A percentile compares a stretch with the other conserved stretches of the same genome.
Conservation (phyloP, 2,797 vertebrate species). For the Smutsia temminckii region DNA sequence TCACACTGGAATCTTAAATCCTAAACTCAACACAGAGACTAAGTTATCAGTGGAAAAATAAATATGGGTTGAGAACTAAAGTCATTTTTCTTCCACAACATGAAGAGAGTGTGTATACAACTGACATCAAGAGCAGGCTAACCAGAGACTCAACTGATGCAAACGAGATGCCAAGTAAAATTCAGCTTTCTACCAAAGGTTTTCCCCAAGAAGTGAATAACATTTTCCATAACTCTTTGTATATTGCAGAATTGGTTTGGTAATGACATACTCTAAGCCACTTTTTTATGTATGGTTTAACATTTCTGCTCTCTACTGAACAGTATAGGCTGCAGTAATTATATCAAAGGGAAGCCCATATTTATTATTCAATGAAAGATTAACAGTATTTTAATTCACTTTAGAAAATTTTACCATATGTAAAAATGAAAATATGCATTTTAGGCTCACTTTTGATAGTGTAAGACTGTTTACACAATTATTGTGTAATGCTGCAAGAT, state of each 20-base stretch:
- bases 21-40: constrained; percentile 57
- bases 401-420: constrained; percentile 78
- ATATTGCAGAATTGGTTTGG: constrained; percentile 84
- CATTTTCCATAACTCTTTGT: constrained; percentile 83
- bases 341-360: constrained; percentile 80
- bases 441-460: constrained; percentile 80
- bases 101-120: constrained; percentile 48
- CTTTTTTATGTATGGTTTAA: constrained; percentile 84
- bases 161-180: constrained; percentile 83
- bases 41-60: constrained; percentile 72
- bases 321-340: constrained; percentile 84
- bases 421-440: constrained; percentile 82
- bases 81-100: constrained; percentile 56
- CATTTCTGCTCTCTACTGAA: constrained; percentile 82
- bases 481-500: constrained; percentile 76
- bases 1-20: not conserved
- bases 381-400: constrained; percentile 81
- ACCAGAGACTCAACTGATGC: constrained; percentile 79
- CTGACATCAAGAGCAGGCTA: constrained; percentile 70
- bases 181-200: constrained; percentile 80
- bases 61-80: constrained; percentile 52
- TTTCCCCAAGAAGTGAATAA: constrained; percentile 84
- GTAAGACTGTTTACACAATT: constrained; percentile 78
- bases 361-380: constrained; percentile 85
- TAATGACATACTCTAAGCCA: constrained; percentile 85